A percentile compares a stretch with the other conserved stretches of the same genome.
Evolutionary conservation across 2,888 invertebrate species (phyloP).

Genomic region (Timema podura): DNA sequence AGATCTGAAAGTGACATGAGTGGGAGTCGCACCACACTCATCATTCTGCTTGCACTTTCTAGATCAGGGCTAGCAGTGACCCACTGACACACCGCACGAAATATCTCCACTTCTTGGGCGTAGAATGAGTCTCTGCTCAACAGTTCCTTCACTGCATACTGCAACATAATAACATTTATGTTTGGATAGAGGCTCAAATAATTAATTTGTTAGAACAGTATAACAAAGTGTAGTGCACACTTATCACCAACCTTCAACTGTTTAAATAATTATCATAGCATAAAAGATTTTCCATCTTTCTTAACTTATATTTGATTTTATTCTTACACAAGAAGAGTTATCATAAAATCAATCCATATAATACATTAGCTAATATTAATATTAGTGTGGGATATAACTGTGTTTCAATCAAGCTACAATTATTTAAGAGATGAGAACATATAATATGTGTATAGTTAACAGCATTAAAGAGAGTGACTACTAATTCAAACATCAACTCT

Average conservation of each 20-base stretch:
- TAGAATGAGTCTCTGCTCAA: conserved; percentile 92
- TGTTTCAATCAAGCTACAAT: neutral
- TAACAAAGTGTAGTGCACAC: neutral
- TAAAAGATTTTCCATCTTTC: no score
- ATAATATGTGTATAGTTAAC: no score
- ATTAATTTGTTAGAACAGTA: conserved; percentile 2
- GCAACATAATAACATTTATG: conserved; percentile 34
- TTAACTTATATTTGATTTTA: no score
- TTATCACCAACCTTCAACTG: no score
- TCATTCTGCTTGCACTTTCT: conserved; percentile 42
- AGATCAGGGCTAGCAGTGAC: conserved; percentile 67
- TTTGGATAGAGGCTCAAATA: neutral
- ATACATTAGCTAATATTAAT: neutral
- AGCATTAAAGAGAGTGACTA: no score
- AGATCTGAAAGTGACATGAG: conserved; percentile 86
- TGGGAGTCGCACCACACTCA: conserved; percentile 64
- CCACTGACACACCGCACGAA: conserved; percentile 85
- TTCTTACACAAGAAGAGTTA: no score
- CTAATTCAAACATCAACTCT: no score
- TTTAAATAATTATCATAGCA: no score
- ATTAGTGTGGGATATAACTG: neutral
- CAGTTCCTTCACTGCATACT: conserved; percentile 78
- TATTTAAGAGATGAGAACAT: no score
- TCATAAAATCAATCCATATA: neutral
- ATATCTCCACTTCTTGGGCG: conserved; percentile 93